phyloP scores from a whole-genome alignment of 2,113 vertebrate genomes.

The Pyrgilauda ruficollis region DNA sequence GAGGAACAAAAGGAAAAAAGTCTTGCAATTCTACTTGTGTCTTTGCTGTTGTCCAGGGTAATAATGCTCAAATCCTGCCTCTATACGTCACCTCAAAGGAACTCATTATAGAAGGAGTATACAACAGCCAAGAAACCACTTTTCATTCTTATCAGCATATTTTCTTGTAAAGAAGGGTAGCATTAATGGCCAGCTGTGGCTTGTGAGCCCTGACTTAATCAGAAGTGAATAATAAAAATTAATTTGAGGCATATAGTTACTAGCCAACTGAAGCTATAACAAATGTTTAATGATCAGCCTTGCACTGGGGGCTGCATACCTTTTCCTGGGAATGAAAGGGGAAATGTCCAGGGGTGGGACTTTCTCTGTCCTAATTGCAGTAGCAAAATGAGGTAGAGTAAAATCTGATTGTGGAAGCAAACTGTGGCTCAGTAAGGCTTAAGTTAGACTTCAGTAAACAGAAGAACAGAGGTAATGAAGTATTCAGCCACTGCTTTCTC shows the following conservation, averaged over 20 bases:
- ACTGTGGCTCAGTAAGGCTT: neutral
- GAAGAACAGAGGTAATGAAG: neutral
- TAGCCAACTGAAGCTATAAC: neutral
- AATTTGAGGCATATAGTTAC: constrained; percentile 20
- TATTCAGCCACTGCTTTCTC: neutral
- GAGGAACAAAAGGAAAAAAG: neutral
- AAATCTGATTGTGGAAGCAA: neutral
- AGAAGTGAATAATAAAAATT: constrained; percentile 28
- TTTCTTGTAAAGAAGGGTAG: constrained; percentile 27
- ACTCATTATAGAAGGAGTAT: constrained; percentile 7
- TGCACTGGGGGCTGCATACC: neutral
- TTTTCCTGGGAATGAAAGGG: neutral
- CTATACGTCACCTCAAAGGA: constrained; percentile 8
- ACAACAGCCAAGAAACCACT: constrained; percentile 49
- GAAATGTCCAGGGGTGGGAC: neutral
- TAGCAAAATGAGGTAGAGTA: neutral
- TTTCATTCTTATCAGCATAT: constrained; percentile 46
- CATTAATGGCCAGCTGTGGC: constrained; percentile 52
- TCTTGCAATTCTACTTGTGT: neutral
- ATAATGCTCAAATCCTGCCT: neutral
- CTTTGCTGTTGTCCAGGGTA: neutral
- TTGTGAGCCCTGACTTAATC: constrained; percentile 22
- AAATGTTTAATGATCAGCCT: constrained; percentile 2
- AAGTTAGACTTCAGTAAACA: neutral
- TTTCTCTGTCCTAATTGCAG: neutral